These are phyloP conservation scores for Agrotis puta DNA, from an alignment of 2,888 invertebrate species.

Conservation along the genomic window DNA sequence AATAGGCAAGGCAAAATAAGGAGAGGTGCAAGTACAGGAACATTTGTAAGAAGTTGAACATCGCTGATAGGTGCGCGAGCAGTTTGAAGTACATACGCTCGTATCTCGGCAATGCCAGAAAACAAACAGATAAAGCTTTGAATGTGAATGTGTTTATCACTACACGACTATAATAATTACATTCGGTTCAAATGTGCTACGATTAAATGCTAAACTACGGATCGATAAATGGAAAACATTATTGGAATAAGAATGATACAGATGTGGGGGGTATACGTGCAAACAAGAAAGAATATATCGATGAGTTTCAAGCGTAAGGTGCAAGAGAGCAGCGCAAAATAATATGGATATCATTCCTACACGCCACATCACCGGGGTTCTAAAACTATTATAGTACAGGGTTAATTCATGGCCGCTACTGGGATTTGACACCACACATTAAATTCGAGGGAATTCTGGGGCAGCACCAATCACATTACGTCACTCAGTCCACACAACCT, in stretches of 20 bases:
- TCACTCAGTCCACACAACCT: slow-evolving; percentile 86
- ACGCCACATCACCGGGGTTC: slow-evolving; percentile 80
- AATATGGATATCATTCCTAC: slow-evolving; percentile 77
- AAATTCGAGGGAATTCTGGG: slow-evolving; percentile 85
- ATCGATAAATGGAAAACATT: slow-evolving; percentile 68
- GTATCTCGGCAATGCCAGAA: slow-evolving; percentile 89
- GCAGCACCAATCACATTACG: slow-evolving; percentile 90
- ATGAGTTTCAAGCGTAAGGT: slow-evolving; percentile 78
- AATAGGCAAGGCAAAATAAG: slow-evolving; percentile 86
- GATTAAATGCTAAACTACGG: slow-evolving; percentile 74
- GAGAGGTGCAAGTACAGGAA: slow-evolving; percentile 86
- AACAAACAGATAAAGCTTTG: slow-evolving; percentile 91
- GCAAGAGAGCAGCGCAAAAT: slow-evolving; percentile 78
- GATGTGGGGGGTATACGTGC: slow-evolving; percentile 74
- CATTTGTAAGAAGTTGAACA: slow-evolving; percentile 71
- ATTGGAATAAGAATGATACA: slow-evolving; percentile 68
- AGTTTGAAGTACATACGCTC: slow-evolving; percentile 77
- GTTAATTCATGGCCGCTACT: slow-evolving; percentile 82
- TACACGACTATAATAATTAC: slow-evolving; percentile 72
- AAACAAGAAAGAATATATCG: slow-evolving; percentile 68
- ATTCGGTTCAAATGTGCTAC: slow-evolving; percentile 74
- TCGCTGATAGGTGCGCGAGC: slow-evolving; percentile 76
- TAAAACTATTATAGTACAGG: slow-evolving; percentile 77
- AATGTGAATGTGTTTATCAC: slow-evolving; percentile 76
- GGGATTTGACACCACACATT: slow-evolving; percentile 84